These are phyloP conservation scores for Gymnobelideus leadbeateri DNA, from an alignment of 2,113 vertebrate species.

Conservation along the genomic window DNA sequence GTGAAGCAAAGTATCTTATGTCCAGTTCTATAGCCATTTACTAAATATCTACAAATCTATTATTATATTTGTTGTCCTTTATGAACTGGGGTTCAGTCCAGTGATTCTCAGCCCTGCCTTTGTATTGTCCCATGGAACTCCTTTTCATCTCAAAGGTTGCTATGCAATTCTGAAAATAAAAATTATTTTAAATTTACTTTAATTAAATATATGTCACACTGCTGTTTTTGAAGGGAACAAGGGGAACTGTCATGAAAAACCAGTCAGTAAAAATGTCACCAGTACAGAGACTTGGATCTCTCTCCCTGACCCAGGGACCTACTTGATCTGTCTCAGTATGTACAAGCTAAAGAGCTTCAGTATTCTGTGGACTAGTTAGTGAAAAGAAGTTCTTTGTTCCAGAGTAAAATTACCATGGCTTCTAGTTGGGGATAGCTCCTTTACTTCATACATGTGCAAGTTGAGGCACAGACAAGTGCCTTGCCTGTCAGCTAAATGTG, in stretches of 20 bases:
- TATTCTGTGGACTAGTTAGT: not conserved
- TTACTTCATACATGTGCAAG: conserved; percentile 6
- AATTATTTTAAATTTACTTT: conserved; percentile 20
- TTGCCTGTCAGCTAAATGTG: not conserved
- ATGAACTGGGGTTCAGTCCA: not conserved
- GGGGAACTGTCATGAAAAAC: conserved; percentile 54
- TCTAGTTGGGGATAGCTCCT: not conserved
- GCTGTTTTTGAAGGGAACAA: conserved; percentile 56
- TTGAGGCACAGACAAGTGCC: not conserved
- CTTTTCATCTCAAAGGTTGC: not conserved
- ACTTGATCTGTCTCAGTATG: not conserved
- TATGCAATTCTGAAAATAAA: conserved; percentile 16
- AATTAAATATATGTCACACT: not conserved
- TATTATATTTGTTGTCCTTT: not conserved
- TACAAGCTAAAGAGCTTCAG: not conserved
- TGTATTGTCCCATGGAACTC: not conserved
- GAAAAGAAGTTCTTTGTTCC: not conserved
- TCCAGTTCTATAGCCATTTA: not conserved
- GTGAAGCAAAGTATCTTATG: not conserved
- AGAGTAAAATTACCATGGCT: not conserved
- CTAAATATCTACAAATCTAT: not conserved
- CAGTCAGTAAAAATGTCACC: conserved; percentile 39
- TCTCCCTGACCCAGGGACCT: not conserved
- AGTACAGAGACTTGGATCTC: conserved; percentile 24
- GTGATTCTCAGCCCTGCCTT: not conserved